Percentiles rank a stretch among this genome's conserved stretches.
These are phyloP conservation scores for Silvanus unidentatus DNA, from an alignment of 2,888 invertebrate species.

Conservation along the genomic window DNA sequence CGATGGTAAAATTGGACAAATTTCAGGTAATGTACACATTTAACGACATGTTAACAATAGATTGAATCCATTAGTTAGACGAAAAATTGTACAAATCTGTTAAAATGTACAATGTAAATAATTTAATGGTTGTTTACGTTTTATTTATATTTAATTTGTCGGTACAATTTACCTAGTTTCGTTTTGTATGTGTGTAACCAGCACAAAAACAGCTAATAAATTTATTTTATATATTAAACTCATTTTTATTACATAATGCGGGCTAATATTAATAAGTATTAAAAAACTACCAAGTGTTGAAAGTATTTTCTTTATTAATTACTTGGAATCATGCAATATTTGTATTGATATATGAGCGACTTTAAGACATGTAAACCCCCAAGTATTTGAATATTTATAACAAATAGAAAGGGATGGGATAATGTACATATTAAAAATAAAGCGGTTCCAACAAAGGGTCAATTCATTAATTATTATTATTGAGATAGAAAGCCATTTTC, in stretches of 20 bases:
- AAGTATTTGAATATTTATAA: conserved; percentile 1
- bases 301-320: background rate
- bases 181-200: background rate
- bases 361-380: too few relatives aligned
- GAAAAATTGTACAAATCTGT: background rate
- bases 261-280: background rate
- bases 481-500: conserved; percentile 23
- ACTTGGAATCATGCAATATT: background rate
- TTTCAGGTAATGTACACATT: conserved; percentile 11
- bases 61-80: conserved; percentile 25
- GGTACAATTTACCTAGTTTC: background rate
- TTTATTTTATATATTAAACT: conserved; percentile 1
- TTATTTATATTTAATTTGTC: background rate
- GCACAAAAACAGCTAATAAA: background rate
- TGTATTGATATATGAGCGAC: too few relatives aligned
- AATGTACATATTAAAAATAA: background rate
- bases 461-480: conserved; percentile 18
- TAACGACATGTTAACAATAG: conserved; percentile 14
- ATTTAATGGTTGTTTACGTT: conserved; percentile 15
- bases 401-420: background rate
- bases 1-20: conserved; percentile 11
- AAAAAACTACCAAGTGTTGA: background rate
- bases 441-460: conserved; percentile 6
- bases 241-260: background rate
- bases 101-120: conserved; percentile 17